Percentiles rank a stretch among this genome's conserved stretches.
Evolutionary conservation across 2,113 vertebrate species (phyloP).

Genomic region (Ifrita kowaldi): DNA sequence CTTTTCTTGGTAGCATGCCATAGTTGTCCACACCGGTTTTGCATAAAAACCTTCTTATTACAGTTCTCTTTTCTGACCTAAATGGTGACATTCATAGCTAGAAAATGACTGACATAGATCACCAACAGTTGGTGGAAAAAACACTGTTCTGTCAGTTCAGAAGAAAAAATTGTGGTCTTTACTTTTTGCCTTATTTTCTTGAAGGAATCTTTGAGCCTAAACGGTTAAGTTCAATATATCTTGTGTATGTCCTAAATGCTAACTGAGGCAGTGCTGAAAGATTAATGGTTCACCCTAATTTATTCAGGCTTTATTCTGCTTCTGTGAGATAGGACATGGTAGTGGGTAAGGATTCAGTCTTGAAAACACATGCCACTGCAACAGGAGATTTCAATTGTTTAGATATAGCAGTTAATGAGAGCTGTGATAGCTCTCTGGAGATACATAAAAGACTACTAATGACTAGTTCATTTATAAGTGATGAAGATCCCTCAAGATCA

Average conservation of each 20-base stretch:
- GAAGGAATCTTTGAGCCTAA: neutral
- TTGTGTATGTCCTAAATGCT: neutral
- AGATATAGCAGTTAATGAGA: constrained; percentile 40
- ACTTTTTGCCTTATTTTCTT: neutral
- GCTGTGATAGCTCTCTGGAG: constrained; percentile 41
- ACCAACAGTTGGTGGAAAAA: neutral
- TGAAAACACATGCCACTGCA: constrained; percentile 19
- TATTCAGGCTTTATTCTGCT: constrained; percentile 12
- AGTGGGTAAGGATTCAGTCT: neutral
- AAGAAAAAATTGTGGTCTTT: neutral
- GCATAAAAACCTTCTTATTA: neutral
- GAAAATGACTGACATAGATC: neutral
- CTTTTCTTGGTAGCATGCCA: neutral
- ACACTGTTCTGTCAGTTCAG: neutral
- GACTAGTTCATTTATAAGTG: constrained; percentile 63
- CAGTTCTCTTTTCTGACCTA: neutral
- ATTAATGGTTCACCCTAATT: neutral
- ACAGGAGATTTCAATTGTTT: constrained; percentile 41
- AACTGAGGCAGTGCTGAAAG: neutral
- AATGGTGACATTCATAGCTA: neutral
- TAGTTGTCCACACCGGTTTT: neutral
- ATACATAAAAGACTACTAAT: constrained; percentile 52
- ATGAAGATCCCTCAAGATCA: constrained; percentile 58
- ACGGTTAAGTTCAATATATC: neutral
- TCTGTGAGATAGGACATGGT: neutral